These are phyloP conservation scores for Fragum whitleyi DNA, from an alignment of 2,888 invertebrate genomes.

Conservation along the genomic window DNA sequence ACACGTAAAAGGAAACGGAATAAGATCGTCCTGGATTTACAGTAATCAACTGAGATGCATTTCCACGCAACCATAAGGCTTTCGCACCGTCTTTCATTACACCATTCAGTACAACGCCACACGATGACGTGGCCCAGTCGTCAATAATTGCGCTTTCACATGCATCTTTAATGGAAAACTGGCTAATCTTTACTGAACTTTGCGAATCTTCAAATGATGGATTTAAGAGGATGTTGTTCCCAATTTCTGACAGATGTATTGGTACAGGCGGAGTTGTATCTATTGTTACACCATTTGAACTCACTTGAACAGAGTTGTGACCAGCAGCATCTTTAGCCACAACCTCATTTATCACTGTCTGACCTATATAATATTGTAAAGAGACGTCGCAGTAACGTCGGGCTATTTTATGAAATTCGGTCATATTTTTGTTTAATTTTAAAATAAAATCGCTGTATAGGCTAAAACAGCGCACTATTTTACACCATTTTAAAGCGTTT, in stretches of 20 bases:
- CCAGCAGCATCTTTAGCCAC: conserved; percentile 65
- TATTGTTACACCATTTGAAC: conserved; percentile 69
- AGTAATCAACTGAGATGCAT: conserved; percentile 33
- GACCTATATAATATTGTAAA: conserved; percentile 53
- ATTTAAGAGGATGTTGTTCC: conserved; percentile 43
- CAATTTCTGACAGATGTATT: conserved; percentile 41
- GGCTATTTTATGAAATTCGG: too few species aligned
- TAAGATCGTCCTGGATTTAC: conserved; percentile 30
- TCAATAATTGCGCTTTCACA: background rate
- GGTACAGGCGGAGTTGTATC: conserved; percentile 65
- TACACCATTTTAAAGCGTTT: too few species aligned
- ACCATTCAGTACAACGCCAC: background rate
- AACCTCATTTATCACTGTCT: conserved; percentile 60
- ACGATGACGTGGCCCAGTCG: background rate
- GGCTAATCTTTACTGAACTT: background rate
- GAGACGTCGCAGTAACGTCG: too few species aligned
- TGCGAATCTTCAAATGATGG: conserved; percentile 21
- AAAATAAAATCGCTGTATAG: too few species aligned
- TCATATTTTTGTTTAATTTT: too few species aligned
- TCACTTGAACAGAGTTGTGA: conserved; percentile 53
- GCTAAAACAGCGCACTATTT: too few species aligned
- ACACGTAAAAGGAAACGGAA: conserved; percentile 36
- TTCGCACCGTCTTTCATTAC: conserved; percentile 39
- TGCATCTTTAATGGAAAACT: background rate
- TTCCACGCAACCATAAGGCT: conserved; percentile 48